These are phyloP conservation scores for Lutjanus erythropterus DNA, from an alignment of 2,113 vertebrate genomes.

Conservation along the genomic window DNA sequence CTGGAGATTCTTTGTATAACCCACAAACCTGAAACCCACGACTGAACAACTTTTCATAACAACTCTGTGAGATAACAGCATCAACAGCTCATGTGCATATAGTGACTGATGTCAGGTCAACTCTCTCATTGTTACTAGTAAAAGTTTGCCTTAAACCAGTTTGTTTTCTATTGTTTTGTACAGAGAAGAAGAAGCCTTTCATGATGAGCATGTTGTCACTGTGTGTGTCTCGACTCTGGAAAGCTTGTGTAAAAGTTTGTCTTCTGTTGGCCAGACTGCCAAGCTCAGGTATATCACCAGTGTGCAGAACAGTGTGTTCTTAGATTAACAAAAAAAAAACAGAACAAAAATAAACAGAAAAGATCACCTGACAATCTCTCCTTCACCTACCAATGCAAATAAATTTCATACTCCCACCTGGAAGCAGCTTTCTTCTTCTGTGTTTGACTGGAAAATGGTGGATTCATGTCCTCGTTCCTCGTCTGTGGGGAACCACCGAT, in stretches of 20 bases:
- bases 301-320: slow-evolving; percentile 39
- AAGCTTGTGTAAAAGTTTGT: slow-evolving; percentile 47
- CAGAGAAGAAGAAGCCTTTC: slow-evolving; percentile 15
- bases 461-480: background rate
- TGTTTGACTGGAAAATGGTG: slow-evolving; percentile 9
- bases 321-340: background rate
- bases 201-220: background rate
- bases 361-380: slow-evolving; percentile 61
- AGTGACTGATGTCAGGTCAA: slow-evolving; percentile 28
- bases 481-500: background rate
- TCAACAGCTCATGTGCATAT: slow-evolving; percentile 8
- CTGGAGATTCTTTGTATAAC: slow-evolving; percentile 24
- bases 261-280: slow-evolving; percentile 45
- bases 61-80: background rate
- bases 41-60: slow-evolving; percentile 2
- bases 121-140: slow-evolving; percentile 42
- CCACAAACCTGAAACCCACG: background rate
- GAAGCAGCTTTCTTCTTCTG: slow-evolving; percentile 2
- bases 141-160: slow-evolving; percentile 67
- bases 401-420: slow-evolving; percentile 52
- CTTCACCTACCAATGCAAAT: slow-evolving; percentile 59
- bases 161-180: slow-evolving; percentile 42
- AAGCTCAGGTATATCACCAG: slow-evolving; percentile 68
- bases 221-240: background rate
- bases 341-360: too few species aligned